Base-by-base conservation (phyloP, 2,797 vertebrate species). In the Poecile montanus region DNA sequence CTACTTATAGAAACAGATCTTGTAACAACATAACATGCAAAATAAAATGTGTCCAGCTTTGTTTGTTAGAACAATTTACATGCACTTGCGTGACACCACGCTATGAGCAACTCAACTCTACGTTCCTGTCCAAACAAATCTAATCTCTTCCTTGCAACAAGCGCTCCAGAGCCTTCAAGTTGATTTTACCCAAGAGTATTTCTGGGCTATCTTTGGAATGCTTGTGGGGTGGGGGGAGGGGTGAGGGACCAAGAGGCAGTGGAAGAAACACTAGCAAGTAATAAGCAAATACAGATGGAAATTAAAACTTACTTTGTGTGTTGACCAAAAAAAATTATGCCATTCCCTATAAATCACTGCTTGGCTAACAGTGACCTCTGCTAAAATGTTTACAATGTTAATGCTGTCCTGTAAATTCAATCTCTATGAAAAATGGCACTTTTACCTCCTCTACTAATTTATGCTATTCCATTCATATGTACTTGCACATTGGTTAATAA, bases 121-220 rank as follows among this genome's bases (percentile, higher is more conserved):
- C 85, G 82, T 90, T 90, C 88, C 89, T 95, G 92, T 96, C 88
- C 61, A 96, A 97, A 90, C 87, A 94, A 96, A 96, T 93, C 94
- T 96, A 94, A 96, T 95, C 94, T 95, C 89, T 86, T 92, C 73
- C 93, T 92, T 79, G 88, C 21, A 93, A 82, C 50, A 84, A 75
- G 50, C 16, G 0, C 72, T 90, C 44, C 73, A 91, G 60, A 93
- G 80, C 84, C 78, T 94, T 94, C 81, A 91, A 91, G 75, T 89
- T 95, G 92, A 96, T 96, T 95, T 92, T 94, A 85, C 85, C 80
- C 89, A 94, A 80, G 77, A 89, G 72, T 93, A 94, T 88, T 94
- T 82, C 92, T 91, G 63, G 85, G 74, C 76, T 95, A 89, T 93
- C 90, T 95, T 77, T 93, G 91, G 89, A 94, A 91, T 95, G 89